A percentile compares a stretch with the other conserved stretches of the same genome.
These are phyloP conservation scores for Caenorhabditis uteleia DNA, from an alignment of 2,888 invertebrate genomes.

Conservation along the genomic window DNA sequence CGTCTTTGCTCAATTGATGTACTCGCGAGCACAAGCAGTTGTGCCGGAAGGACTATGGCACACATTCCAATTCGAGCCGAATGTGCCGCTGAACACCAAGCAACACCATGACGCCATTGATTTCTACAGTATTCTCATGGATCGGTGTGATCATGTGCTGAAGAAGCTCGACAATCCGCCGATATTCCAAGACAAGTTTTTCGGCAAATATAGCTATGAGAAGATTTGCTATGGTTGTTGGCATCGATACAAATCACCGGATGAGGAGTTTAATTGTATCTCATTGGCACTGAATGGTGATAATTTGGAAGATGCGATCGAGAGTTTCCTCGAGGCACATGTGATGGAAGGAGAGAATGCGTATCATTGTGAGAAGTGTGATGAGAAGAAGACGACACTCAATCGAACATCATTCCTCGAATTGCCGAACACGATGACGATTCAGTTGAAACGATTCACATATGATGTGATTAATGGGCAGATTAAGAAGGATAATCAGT, in stretches of 20 bases:
- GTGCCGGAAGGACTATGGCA: conserved; percentile 73
- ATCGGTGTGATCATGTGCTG: conserved; percentile 73
- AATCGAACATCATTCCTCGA: conserved; percentile 73
- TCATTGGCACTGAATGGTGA: conserved; percentile 42
- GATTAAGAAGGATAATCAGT: conserved; percentile 74
- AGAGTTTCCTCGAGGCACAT: conserved; percentile 74
- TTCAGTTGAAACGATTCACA: conserved; percentile 74
- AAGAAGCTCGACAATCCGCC: conserved; percentile 71
- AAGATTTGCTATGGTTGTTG: conserved; percentile 74
- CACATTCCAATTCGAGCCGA: conserved; percentile 73
- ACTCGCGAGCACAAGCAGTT: conserved; percentile 73
- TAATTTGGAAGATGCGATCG: conserved; percentile 62
- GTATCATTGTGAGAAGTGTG: conserved; percentile 74
- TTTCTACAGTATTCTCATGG: conserved; percentile 73
- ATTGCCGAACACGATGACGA: conserved; percentile 73
- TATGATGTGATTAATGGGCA: conserved; percentile 74
- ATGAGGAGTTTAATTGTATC: conserved; percentile 41
- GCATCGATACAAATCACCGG: conserved; percentile 68
- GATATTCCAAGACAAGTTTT: conserved; percentile 72
- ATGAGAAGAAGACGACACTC: conserved; percentile 72
- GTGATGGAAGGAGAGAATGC: conserved; percentile 74
- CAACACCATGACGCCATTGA: conserved; percentile 75
- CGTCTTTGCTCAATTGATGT: conserved; percentile 73
- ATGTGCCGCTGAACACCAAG: conserved; percentile 73
- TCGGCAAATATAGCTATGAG: conserved; percentile 74